These are phyloP conservation scores for Lithophane semibrunnea DNA, from an alignment of 2,888 invertebrate genomes.

Conservation along the genomic window DNA sequence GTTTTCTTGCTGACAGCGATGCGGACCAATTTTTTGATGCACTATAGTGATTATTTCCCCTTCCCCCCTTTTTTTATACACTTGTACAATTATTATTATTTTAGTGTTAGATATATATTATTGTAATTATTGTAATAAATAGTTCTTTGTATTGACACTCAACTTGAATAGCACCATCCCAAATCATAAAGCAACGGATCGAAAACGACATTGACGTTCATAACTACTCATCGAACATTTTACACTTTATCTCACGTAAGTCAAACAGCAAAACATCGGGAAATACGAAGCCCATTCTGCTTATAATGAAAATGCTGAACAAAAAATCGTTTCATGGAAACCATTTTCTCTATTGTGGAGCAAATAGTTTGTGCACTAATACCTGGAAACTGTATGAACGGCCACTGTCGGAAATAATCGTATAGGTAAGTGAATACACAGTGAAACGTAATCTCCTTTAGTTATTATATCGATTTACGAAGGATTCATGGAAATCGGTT, in stretches of 20 bases:
- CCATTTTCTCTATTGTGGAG: slow-evolving; percentile 41
- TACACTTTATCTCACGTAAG: too few species aligned
- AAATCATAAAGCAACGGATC: not conserved
- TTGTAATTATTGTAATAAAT: too few species aligned
- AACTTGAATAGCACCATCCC: not conserved
- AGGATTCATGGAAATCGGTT: slow-evolving; percentile 11
- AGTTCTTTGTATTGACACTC: too few species aligned
- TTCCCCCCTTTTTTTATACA: too few species aligned
- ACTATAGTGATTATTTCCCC: too few species aligned
- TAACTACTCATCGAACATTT: too few species aligned
- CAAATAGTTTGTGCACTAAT: slow-evolving; percentile 38
- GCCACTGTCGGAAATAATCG: slow-evolving; percentile 38
- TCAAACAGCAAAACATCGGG: not conserved
- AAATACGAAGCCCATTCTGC: slow-evolving; percentile 9
- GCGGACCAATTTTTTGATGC: too few species aligned
- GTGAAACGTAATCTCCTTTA: slow-evolving; percentile 37
- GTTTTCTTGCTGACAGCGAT: too few species aligned
- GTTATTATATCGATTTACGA: slow-evolving; percentile 18
- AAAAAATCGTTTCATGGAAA: slow-evolving; percentile 53
- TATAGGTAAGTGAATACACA: slow-evolving; percentile 52
- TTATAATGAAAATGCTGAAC: slow-evolving; percentile 37
- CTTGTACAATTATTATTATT: too few species aligned
- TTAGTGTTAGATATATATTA: too few species aligned
- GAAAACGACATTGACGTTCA: too few species aligned
- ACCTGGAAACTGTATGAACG: slow-evolving; percentile 49